A percentile compares a stretch with the other conserved stretches of the same genome.
phyloP scores from a whole-genome alignment of 2,797 vertebrate genomes.

The Ptychadena robeensis region DNA sequence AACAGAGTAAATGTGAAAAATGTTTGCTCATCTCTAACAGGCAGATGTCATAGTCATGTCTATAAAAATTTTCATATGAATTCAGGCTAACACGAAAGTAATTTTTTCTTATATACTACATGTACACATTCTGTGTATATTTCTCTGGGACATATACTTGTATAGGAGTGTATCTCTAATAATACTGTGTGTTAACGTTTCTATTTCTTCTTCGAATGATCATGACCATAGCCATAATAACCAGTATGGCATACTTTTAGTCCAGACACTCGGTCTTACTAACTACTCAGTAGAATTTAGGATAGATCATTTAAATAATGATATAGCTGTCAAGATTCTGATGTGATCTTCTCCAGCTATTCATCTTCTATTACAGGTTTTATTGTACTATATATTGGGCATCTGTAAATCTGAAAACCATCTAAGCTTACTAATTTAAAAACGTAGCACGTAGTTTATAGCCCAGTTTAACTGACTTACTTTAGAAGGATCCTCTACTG shows the following conservation, averaged over 20 bases:
- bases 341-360: slow-evolving; percentile 71
- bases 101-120: too few species aligned
- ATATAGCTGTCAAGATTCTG: slow-evolving; percentile 70
- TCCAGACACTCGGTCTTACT: slow-evolving; percentile 64
- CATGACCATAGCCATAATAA: slow-evolving; percentile 41
- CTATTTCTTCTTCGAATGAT: neutral
- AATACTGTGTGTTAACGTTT: neutral
- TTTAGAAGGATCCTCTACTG: slow-evolving; percentile 74
- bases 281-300: slow-evolving; percentile 69
- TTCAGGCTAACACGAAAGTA: too few species aligned
- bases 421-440: slow-evolving; percentile 69
- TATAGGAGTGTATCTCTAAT: too few species aligned
- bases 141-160: too few species aligned
- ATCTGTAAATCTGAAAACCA: slow-evolving; percentile 70
- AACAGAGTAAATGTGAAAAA: too few species aligned
- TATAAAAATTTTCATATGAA: too few species aligned
- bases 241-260: slow-evolving; percentile 43
- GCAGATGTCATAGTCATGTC: too few species aligned
- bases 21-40: too few species aligned
- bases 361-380: slow-evolving; percentile 70
- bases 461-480: slow-evolving; percentile 74
- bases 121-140: too few species aligned
- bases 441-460: slow-evolving; percentile 68
- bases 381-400: slow-evolving; percentile 70
- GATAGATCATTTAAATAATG: slow-evolving; percentile 73